These are phyloP conservation scores for Epizoanthus ramosus DNA, from an alignment of 92 coral and sea anemone species.

Conservation along the genomic window DNA sequence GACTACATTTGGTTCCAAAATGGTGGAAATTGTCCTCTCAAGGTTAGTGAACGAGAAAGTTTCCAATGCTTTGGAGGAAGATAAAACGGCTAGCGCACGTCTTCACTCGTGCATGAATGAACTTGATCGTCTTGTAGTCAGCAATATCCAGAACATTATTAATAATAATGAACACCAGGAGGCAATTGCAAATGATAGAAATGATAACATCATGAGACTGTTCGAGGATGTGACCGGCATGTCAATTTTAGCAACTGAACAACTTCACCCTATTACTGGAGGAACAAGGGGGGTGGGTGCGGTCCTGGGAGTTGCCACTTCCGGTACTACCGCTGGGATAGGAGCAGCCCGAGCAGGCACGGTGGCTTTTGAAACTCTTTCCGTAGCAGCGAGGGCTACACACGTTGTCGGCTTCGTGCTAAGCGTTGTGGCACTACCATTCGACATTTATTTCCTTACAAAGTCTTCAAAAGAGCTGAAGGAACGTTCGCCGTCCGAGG, in stretches of 20 bases:
- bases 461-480: constrained; percentile 33
- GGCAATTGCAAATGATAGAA: constrained; percentile 10
- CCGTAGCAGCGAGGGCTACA: constrained; percentile 34
- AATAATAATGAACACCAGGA: constrained; percentile 23
- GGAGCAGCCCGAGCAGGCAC: constrained; percentile 56
- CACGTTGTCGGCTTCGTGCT: constrained; percentile 32
- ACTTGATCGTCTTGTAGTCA: constrained; percentile 42
- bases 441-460: constrained; percentile 32
- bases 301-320: constrained; percentile 56
- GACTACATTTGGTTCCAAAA: constrained; percentile 69
- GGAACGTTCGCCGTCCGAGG: constrained; percentile 20
- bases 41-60: constrained; percentile 53
- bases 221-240: constrained; percentile 52
- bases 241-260: constrained; percentile 47
- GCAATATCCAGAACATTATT: constrained; percentile 54
- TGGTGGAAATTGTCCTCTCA: constrained; percentile 55
- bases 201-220: constrained; percentile 38
- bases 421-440: constrained; percentile 19
- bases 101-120: constrained; percentile 46
- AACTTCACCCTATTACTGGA: constrained; percentile 50
- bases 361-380: constrained; percentile 61
- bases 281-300: constrained; percentile 64
- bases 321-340: constrained; percentile 58
- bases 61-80: constrained; percentile 51
- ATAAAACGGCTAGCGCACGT: constrained; percentile 53